Evolutionary conservation across 1,140 invertebrate species (phyloP), one percentile per base, ranked within the genome.

Genomic region (Heliconius himera): DNA sequence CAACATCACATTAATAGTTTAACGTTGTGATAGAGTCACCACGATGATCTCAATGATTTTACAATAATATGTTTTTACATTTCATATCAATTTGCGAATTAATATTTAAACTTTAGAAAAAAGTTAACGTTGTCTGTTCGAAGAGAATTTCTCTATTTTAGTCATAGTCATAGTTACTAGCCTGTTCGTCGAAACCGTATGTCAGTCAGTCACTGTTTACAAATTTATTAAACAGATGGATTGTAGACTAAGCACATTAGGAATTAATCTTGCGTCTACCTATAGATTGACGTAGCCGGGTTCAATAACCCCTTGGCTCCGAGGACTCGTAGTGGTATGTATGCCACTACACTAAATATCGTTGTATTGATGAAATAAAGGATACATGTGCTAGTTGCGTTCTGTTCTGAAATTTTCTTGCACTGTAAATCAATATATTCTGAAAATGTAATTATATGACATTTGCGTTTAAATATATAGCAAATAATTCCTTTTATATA

Each of bases 211-310:
- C 26, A 66, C 60, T 66, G 60, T 66, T 66, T 66, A 66, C 26
- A 66, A 66, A 66, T 66, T 29, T 66, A 66, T 66, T 13, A 66
- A 66, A 22, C 60, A 29, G 60, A 66, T 66, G 13, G 60, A 66
- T 66, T 66, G 60, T 66, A 66, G 60, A 66, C 60, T 29, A 66
- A 66, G 60, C 26, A 66, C 60, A 66, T 66, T 66, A 66, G 60
- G 60, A 66, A 66, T 66, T 66, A 66, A 66, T 66, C 22, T 26
- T 6, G 60, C n/a, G 26, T 29, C 60, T 66, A 66, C 22, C 60
- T 66, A 66, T 66, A 66, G 22, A 66, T 66, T 66, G 60, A 66
- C 13, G 60, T 66, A 29, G 60, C 5, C 60, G 26, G n/a, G 60
- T 29, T 66, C 60, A 11, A 66, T 29, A 66, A 66, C 60, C 60